These are phyloP conservation scores for Capitella teleta DNA, from an alignment of 1,140 invertebrate species.

Conservation along the genomic window DNA sequence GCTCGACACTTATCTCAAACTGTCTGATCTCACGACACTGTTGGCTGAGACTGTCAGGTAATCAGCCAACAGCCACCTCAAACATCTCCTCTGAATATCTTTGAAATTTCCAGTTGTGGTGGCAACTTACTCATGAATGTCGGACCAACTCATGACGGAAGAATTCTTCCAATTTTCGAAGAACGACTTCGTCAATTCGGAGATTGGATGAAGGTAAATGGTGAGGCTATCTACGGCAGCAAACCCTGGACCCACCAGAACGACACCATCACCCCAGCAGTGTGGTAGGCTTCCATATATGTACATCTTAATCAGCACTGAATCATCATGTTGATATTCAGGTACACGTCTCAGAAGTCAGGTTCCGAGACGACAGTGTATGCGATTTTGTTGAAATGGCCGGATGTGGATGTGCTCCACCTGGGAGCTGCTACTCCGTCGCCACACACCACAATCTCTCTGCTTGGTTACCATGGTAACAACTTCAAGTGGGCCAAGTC, in stretches of 20 bases:
- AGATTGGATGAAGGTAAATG: constrained; percentile 69
- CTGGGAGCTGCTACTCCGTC: constrained; percentile 1
- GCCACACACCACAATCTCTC: background rate
- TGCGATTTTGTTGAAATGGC: constrained; percentile 1
- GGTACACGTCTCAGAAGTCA: too few species aligned
- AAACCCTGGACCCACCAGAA: constrained; percentile 65
- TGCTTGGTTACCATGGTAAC: background rate
- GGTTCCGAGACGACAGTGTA: background rate
- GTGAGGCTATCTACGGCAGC: constrained; percentile 74
- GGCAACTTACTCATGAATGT: constrained; percentile 83
- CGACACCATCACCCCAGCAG: constrained; percentile 57
- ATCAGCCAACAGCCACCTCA: too few species aligned
- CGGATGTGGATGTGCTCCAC: background rate
- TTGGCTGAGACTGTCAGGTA: constrained; percentile 60
- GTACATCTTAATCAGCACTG: too few species aligned
- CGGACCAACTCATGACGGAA: constrained; percentile 80
- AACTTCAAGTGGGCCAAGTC: background rate
- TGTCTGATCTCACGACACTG: constrained; percentile 58
- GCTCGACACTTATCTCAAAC: constrained; percentile 60
- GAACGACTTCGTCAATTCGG: constrained; percentile 62
- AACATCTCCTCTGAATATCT: too few species aligned
- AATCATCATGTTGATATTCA: too few species aligned
- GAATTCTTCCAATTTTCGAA: constrained; percentile 77
- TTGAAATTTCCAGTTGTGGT: constrained; percentile 54
- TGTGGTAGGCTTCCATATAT: too few species aligned